Evolutionary conservation across 1,140 invertebrate species (phyloP), one percentile per base, ranked within the genome.

Genomic region (Fopius arisanus): DNA sequence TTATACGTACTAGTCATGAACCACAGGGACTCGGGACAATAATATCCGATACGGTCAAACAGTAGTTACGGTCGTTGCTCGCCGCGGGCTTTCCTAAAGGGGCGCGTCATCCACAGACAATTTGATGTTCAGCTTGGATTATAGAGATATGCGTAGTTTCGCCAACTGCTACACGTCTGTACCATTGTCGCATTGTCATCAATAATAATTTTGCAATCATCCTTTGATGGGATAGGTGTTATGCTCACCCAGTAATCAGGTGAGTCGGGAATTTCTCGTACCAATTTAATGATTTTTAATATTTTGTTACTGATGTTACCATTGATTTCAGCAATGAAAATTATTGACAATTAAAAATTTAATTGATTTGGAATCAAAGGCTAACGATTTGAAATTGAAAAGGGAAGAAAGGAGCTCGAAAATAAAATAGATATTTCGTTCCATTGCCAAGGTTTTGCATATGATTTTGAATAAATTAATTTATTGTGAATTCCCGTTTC

Each of bases 31-130:
- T 48, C 43, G 43, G 26, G 48, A 37, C 48, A 70, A 70, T 70
- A 70, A 70, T 70, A 62, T 62, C 29, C 68, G 68, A 70, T 70
- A 70, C 29, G 16, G 31, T 59, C 48, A 59, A 70, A 70, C 68
- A 40, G 68, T 70, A 70, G 68, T 70, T 40, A 70, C 48, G 31
- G 14, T 62, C 51, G 26, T 33, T 37, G 67, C 41, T 28, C 23
- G 28, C 67, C 43, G 43, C 67, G 48, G 48, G 21, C 68, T 70
- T 59, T 21, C 21, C 68, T 33, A 59, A 29, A 70, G 48, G 48
- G 68, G 29, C 68, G 54, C 68, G 48, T 70, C 68, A 62, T 37
- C 9, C n/a, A 54, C 68, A 70, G 51, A 59, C 29, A 62, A 21
- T 37, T 59, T 33, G 68, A 33, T 33, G 19, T 21, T 65, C 29